These are phyloP conservation scores for Sinodicranocentrus sp. DNA, from an alignment of 2,888 invertebrate genomes.

Conservation along the genomic window DNA sequence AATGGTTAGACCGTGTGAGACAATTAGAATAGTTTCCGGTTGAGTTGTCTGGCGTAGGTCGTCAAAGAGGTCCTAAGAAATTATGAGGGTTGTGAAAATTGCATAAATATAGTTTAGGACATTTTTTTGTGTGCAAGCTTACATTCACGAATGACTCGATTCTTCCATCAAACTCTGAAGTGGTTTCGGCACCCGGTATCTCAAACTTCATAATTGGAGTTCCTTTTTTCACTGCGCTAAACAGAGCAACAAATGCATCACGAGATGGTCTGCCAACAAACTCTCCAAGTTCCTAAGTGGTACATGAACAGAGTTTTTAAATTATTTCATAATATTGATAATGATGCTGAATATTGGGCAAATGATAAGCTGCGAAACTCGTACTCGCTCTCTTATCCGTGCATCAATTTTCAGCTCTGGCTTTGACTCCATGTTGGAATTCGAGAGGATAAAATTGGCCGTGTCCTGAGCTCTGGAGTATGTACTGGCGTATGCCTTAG, in stretches of 20 bases:
- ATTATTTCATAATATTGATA: neutral
- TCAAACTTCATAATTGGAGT: slow-evolving; percentile 52
- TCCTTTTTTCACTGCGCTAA: slow-evolving; percentile 38
- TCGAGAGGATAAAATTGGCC: slow-evolving; percentile 45
- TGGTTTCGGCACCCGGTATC: slow-evolving; percentile 57
- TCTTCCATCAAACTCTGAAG: slow-evolving; percentile 44
- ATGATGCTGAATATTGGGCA: neutral
- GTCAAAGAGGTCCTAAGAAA: slow-evolving; percentile 29
- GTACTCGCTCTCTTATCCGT: slow-evolving; percentile 58
- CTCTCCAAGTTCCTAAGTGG: slow-evolving; percentile 53
- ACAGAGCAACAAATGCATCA: slow-evolving; percentile 34
- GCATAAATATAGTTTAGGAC: neutral
- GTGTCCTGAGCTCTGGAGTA: slow-evolving; percentile 58
- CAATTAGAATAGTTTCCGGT: slow-evolving; percentile 54
- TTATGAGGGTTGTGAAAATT: neutral
- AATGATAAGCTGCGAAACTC: neutral
- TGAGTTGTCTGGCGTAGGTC: slow-evolving; percentile 5
- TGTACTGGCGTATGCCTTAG: slow-evolving; percentile 57
- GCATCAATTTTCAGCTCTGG: slow-evolving; percentile 50
- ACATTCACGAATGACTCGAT: slow-evolving; percentile 54
- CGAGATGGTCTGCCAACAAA: slow-evolving; percentile 47
- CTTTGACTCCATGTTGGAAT: slow-evolving; percentile 37
- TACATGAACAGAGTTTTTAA: neutral
- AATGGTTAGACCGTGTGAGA: slow-evolving; percentile 62
- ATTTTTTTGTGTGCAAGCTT: neutral